Evolutionary conservation across 2,888 invertebrate genomes (phyloP).

Genomic region (Caenorhabditis auriculariae): DNA sequence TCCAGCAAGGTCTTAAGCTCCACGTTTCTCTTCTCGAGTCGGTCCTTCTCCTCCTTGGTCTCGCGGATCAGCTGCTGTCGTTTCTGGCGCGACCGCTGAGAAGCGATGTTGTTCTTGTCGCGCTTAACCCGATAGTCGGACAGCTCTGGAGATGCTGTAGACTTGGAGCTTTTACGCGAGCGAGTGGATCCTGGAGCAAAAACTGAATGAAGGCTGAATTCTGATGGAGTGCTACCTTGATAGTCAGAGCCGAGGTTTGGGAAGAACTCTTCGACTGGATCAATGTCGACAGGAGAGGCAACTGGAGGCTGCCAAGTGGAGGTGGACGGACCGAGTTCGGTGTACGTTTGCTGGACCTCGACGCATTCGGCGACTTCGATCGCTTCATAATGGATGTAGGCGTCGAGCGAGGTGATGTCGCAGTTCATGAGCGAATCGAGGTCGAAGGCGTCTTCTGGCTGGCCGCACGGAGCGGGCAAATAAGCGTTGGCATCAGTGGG

Average conservation of each 20-base stretch:
- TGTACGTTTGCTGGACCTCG: neutral
- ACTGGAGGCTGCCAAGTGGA: too few species aligned
- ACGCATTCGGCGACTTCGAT: slow-evolving; percentile 2
- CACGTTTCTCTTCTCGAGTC: slow-evolving; percentile 26
- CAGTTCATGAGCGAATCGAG: slow-evolving; percentile 30
- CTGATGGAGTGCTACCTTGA: slow-evolving; percentile 11
- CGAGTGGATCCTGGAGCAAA: neutral
- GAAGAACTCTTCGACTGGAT: slow-evolving; percentile 37
- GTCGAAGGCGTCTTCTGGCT: slow-evolving; percentile 20
- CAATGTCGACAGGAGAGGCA: slow-evolving; percentile 8
- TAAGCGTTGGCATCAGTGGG: too few species aligned
- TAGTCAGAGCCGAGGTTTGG: slow-evolving; percentile 12
- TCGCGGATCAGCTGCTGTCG: slow-evolving; percentile 30
- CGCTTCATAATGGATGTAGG: slow-evolving; percentile 25
- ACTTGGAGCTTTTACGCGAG: slow-evolving; percentile 1
- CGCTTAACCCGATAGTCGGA: slow-evolving; percentile 33
- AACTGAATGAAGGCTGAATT: neutral
- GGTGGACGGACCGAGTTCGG: neutral
- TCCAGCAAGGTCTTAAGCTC: slow-evolving; percentile 26
- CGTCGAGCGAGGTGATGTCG: slow-evolving; percentile 38
- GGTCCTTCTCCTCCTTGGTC: slow-evolving; percentile 15
- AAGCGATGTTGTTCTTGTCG: slow-evolving; percentile 40
- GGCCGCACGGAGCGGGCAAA: too few species aligned
- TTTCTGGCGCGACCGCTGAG: slow-evolving; percentile 30
- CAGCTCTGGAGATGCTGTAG: slow-evolving; percentile 6